Conservation (phyloP, 1,140 invertebrate genomes). For the Homalodisca vitripennis region DNA sequence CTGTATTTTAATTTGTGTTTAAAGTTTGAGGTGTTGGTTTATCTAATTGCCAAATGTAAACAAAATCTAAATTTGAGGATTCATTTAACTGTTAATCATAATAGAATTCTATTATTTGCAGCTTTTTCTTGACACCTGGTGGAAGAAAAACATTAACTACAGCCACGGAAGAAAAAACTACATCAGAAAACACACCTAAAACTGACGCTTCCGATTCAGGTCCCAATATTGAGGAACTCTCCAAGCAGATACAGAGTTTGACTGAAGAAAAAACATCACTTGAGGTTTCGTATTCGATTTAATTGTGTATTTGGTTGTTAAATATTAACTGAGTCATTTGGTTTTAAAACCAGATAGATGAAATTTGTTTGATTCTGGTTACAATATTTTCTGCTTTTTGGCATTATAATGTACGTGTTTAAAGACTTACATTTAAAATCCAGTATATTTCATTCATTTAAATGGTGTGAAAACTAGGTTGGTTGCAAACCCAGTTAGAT, state of each 20-base stretch:
- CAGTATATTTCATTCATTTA: too few relatives aligned
- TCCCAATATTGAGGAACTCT: constrained; percentile 29
- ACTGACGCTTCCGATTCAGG: constrained; percentile 16
- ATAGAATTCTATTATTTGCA: neutral
- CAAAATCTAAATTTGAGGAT: neutral
- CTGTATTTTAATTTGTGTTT: neutral
- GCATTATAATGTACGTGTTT: too few relatives aligned
- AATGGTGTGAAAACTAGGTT: too few relatives aligned
- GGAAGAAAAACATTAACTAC: neutral
- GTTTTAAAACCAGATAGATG: too few relatives aligned
- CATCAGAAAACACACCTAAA: neutral
- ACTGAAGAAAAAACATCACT: constrained; percentile 31
- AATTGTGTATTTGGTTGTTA: constrained; percentile 12
- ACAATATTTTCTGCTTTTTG: neutral
- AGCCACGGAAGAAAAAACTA: constrained; percentile 11
- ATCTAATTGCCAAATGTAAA: neutral
- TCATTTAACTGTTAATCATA: neutral
- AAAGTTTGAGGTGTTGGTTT: neutral
- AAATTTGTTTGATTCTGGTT: neutral
- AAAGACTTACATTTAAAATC: too few relatives aligned
- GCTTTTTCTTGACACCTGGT: neutral
- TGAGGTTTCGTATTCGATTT: constrained; percentile 8
- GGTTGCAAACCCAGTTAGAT: too few relatives aligned
- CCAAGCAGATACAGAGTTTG: constrained; percentile 32
- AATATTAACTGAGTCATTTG: neutral